Evolutionary conservation across 2,888 invertebrate species (phyloP).

Genomic region (Spatulosminthurus flaviceps): DNA sequence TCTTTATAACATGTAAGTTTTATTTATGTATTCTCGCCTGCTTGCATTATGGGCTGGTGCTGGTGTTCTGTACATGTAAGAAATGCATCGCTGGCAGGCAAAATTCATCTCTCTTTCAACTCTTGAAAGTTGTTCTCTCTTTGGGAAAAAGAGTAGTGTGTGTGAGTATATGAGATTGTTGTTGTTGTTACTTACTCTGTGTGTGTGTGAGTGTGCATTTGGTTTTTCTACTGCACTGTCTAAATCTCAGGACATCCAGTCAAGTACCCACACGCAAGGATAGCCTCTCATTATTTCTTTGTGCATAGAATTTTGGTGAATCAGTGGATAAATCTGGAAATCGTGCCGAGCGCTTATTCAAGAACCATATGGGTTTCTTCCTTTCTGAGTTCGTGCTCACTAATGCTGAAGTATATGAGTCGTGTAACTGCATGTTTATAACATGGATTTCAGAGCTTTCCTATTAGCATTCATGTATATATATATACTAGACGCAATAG

Average conservation of each 20-base stretch:
- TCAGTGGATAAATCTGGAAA: slow-evolving; percentile 30
- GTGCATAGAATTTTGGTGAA: slow-evolving; percentile 13
- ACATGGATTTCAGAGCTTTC: no score
- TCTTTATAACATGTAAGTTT: neutral
- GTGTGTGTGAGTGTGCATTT: neutral
- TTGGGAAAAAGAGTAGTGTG: no score
- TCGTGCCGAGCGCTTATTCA: slow-evolving; percentile 22
- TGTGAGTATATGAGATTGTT: slow-evolving; percentile 18
- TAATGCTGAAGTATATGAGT: no score
- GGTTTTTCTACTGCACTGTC: neutral
- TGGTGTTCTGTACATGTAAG: no score
- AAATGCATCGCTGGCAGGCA: slow-evolving; percentile 27
- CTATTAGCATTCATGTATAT: no score
- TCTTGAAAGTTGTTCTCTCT: slow-evolving; percentile 1
- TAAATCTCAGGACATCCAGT: slow-evolving; percentile 10
- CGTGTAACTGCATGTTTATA: no score
- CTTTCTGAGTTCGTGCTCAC: no score
- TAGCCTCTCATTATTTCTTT: slow-evolving; percentile 5
- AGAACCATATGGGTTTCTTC: neutral
- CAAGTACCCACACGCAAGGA: slow-evolving; percentile 39
- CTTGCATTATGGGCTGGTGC: neutral
- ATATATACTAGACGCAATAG: no score
- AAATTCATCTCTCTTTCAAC: slow-evolving; percentile 19
- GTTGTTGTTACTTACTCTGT: neutral
- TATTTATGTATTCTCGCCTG: neutral